These are phyloP conservation scores for Drosophila antonietae DNA, from an alignment of 2,888 invertebrate genomes.

Conservation along the genomic window DNA sequence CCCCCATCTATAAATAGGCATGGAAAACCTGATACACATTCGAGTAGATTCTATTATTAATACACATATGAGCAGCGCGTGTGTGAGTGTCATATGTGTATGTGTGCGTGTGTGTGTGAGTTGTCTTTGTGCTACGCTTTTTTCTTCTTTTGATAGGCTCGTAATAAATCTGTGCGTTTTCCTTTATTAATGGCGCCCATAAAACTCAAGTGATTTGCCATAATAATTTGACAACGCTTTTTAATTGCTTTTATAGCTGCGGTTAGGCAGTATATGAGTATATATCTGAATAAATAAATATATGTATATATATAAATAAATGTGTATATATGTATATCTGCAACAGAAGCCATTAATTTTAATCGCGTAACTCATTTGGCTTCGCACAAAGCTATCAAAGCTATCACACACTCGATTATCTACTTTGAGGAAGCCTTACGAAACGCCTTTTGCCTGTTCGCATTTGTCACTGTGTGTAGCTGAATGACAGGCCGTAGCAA, in stretches of 20 bases:
- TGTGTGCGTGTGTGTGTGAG: not conserved
- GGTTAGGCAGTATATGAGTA: not conserved
- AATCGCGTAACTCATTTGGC: not conserved
- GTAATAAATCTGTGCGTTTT: slow-evolving; percentile 28
- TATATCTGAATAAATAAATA: not conserved
- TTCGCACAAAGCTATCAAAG: not conserved
- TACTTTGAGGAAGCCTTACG: not conserved
- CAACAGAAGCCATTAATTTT: not conserved
- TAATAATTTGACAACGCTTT: slow-evolving; percentile 57
- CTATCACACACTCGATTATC: not conserved
- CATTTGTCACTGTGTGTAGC: not conserved
- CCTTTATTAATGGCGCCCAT: slow-evolving; percentile 12
- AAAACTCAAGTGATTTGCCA: slow-evolving; percentile 52
- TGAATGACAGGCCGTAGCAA: not conserved
- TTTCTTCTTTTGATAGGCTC: not conserved
- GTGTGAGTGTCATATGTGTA: not conserved
- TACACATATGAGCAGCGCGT: slow-evolving; percentile 23
- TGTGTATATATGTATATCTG: too few species aligned
- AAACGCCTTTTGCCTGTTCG: not conserved
- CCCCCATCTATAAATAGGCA: slow-evolving; percentile 18
- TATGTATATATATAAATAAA: too few species aligned
- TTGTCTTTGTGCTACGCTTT: slow-evolving; percentile 29
- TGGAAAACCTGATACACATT: not conserved
- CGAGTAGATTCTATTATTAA: slow-evolving; percentile 10
- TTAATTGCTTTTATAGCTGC: slow-evolving; percentile 45